A percentile compares a stretch with the other conserved stretches of the same genome.
Conservation (phyloP, 2,797 vertebrate species). For the Enteromius afrohamiltoni region DNA sequence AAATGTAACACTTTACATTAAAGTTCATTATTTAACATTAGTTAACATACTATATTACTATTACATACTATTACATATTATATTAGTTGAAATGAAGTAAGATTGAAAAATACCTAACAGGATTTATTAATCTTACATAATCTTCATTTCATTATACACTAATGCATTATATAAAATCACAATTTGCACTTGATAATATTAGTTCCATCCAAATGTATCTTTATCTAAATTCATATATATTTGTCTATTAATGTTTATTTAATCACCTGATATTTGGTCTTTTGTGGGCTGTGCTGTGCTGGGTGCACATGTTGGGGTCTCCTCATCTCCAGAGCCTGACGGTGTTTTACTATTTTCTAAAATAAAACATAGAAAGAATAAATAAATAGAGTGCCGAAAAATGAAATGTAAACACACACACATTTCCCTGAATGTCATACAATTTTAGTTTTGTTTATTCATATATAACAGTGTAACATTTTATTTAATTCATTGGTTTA, state of each 20-base stretch:
- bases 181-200: neutral
- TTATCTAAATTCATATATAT: neutral
- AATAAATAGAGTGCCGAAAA: too few species aligned
- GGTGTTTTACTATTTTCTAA: rapidly evolving
- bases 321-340: rapidly evolving
- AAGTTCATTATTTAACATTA: neutral
- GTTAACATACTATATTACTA: neutral
- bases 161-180: neutral
- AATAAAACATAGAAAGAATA: too few species aligned
- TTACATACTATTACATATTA: neutral
- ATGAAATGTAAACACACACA: too few species aligned
- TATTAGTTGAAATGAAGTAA: neutral
- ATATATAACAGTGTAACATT: too few species aligned
- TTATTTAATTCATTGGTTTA: neutral
- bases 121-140: neutral
- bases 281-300: rapidly evolving
- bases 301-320: neutral
- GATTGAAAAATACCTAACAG: neutral
- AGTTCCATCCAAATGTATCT: neutral
- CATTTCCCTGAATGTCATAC: too few species aligned
- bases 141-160: neutral
- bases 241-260: neutral
- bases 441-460: too few species aligned
- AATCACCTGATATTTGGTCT: neutral
- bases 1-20: neutral